Evolutionary conservation across 2,888 invertebrate genomes (phyloP).

Genomic region (Brenthis daphne): DNA sequence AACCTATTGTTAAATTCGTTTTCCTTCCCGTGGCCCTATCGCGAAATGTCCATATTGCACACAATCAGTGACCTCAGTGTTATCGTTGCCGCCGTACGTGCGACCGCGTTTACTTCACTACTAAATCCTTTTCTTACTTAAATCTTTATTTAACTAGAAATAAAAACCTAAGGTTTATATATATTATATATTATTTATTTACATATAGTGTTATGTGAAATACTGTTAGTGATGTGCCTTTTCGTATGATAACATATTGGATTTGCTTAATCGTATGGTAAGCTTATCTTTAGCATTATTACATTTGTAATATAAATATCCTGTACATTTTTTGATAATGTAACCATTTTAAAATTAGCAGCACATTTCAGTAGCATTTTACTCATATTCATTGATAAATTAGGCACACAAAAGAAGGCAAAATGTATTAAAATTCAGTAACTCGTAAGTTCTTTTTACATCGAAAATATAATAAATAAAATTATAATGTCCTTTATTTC

Average conservation of each 20-base stretch:
- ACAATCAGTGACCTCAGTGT: constrained; percentile 25
- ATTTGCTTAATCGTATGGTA: constrained; percentile 13
- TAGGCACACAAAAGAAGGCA: no score
- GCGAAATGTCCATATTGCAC: constrained; percentile 6
- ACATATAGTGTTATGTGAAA: neutral
- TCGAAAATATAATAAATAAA: no score
- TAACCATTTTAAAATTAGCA: no score
- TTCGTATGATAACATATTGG: constrained; percentile 3
- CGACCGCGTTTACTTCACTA: neutral
- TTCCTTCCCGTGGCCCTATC: constrained; percentile 15
- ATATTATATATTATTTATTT: neutral
- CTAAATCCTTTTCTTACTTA: neutral
- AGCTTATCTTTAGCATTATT: constrained; percentile 9
- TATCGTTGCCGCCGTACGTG: constrained; percentile 12
- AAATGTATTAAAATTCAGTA: no score
- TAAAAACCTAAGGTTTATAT: neutral
- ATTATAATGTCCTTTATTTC: no score
- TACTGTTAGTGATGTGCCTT: neutral
- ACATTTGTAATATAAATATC: neutral
- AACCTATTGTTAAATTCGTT: constrained; percentile 5
- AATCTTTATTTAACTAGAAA: neutral
- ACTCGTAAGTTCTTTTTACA: no score
- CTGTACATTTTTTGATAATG: neutral
- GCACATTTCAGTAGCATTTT: no score
- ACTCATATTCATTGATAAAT: no score